Base-by-base conservation (phyloP, 2,113 vertebrate genomes). In the Puntigrus tetrazona region DNA sequence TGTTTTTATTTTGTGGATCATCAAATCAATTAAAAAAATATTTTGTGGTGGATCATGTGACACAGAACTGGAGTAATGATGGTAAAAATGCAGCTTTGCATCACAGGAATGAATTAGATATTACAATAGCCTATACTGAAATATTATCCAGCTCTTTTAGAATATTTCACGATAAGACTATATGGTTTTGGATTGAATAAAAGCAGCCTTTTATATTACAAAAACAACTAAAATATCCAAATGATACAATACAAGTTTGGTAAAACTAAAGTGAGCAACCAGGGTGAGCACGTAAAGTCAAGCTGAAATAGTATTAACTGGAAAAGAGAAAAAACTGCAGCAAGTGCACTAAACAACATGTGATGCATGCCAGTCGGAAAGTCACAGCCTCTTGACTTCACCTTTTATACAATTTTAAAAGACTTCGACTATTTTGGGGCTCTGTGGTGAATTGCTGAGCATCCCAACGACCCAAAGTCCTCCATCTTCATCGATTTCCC, bases 401-500 rank as follows among this genome's bases (percentile, higher is more conserved):
- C n/a, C 57, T 29, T 79, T 20, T 45, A 61, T 63, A 20, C 57
- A 22, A 27, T 29, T 29, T 43, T 63, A 43, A 80, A 80, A 6
- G 41, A 11, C 16, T 14, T 13, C 41, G 45, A 20, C 25, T 31
- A 1, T 22, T n/a, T 4, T 57, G 29, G 50, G 29, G 47, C 43
- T n/a, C 13, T 67, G 59, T n/a, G 78, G 59, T 47, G 78, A 67
- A 80, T 13, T 80, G 59, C 41, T 67, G 59, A 67, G 34, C 34
- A 72, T 0, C 69, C 22, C 69, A 43, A 72, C 10, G 69, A 43
- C 69, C 69, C 67, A 59, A 29, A 4, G 78, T 63, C 57, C n/a
- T 61, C 18, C 36, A 34, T 25, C 65, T 34, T 70, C 25, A 81
- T 85, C 70, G 78, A 85, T 85, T 76, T 61, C 38, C 57, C 75